Base-by-base conservation (phyloP, 2,888 invertebrate species). In the Germaria angustata region DNA sequence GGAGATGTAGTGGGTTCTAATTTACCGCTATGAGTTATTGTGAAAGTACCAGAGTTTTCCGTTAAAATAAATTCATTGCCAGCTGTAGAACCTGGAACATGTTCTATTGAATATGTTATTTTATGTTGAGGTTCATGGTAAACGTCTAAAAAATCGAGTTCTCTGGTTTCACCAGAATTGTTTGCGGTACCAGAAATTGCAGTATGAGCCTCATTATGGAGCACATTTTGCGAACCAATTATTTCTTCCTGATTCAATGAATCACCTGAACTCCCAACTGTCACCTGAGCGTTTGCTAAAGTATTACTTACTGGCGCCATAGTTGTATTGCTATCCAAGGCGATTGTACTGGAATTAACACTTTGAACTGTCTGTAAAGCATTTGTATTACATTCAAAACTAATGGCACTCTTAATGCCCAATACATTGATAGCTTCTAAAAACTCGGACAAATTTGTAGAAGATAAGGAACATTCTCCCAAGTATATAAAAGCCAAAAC, bases 331-430 rank as follows among this genome's bases (percentile, higher is more conserved):
- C 51, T 44, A 46, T 77, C 77, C n/a, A 69, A 1, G 17, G 55
- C n/a, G 7, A 75, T 65, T 9, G 44, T 63, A 13, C 32, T 71
- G 3, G 51, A 28, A 85, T 85, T 15, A 76, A 57, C 75, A 61
- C 85, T 86, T 6, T 86, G 80, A 1, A 17, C 71, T 57, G 49
- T 59, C 80, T n/a, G 84, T 63, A 13, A 36, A 44, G 86, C 81
- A 81, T 84, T 85, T 68, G 88, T 87, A 76, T 87, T 90, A 34
- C 91, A 90, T 82, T 91, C 91, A 65, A 90, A 91, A 66, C 90
- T 91, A 4, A 91, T 91, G 2, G 90, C 90, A n/a, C 90, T 90
- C 36, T 91, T 91, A 2, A 91, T 91, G 28, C 90, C 91, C 66
- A 91, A 80, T 1, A 90, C 86, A 73, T 90, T 91, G 8, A 91